A percentile compares a stretch with the other conserved stretches of the same genome.
phyloP scores from a whole-genome alignment of 2,797 vertebrate genomes.

The Peromyscus attwateri region DNA sequence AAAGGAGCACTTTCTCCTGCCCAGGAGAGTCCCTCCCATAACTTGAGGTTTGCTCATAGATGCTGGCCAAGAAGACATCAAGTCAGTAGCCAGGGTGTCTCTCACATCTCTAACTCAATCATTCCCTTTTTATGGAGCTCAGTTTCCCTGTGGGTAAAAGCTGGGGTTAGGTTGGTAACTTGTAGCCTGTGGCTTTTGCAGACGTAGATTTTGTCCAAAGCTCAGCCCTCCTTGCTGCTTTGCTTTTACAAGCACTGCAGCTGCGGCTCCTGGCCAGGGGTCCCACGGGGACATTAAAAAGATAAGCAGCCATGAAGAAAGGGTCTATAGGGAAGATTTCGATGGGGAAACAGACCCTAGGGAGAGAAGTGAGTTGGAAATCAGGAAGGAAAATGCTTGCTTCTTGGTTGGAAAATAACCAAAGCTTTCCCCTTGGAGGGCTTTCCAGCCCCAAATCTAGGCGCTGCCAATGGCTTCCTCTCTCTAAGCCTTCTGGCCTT shows the following conservation, averaged over 20 bases:
- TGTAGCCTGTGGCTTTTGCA: not conserved
- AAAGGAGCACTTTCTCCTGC: not conserved
- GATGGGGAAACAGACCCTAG: slow-evolving; percentile 54
- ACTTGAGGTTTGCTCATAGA: not conserved
- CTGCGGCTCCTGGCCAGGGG: slow-evolving; percentile 36
- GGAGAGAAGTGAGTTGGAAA: slow-evolving; percentile 63
- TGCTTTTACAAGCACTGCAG: slow-evolving; percentile 20
- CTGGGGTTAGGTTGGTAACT: not conserved
- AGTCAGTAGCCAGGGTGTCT: slow-evolving; percentile 12
- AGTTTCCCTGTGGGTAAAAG: slow-evolving; percentile 41
- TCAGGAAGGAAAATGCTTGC: slow-evolving; percentile 39
- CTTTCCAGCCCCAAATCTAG: slow-evolving; percentile 19
- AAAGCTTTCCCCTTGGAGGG: slow-evolving; percentile 25
- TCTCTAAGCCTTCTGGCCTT: slow-evolving; percentile 36
- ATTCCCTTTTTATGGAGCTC: slow-evolving; percentile 29
- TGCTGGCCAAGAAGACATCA: not conserved
- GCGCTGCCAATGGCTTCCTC: not conserved
- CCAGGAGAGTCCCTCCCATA: not conserved
- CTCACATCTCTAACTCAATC: not conserved
- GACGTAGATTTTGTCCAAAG: slow-evolving; percentile 50
- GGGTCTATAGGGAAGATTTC: slow-evolving; percentile 63
- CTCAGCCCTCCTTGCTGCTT: slow-evolving; percentile 7
- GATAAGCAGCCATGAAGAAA: slow-evolving; percentile 68
- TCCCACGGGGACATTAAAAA: slow-evolving; percentile 61
- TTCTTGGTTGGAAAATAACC: slow-evolving; percentile 68